These are phyloP conservation scores for Muscicapa comitata DNA, from an alignment of 2,797 vertebrate species.

Conservation along the genomic window DNA sequence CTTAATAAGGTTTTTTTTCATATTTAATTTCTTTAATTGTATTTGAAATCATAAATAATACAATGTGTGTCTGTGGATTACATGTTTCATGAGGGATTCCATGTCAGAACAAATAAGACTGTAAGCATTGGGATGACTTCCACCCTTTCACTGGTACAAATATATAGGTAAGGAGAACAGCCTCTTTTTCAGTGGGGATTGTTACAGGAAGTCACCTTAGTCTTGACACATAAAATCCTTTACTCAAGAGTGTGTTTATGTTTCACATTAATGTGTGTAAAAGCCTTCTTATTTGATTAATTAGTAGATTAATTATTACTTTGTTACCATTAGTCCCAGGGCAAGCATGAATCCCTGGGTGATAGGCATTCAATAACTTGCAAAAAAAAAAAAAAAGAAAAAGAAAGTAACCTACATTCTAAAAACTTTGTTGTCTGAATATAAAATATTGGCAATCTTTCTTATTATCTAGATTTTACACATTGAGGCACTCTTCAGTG, in stretches of 20 bases:
- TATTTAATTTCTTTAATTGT: neutral
- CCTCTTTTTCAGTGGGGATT: neutral
- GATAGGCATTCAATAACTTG: neutral
- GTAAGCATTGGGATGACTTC: neutral
- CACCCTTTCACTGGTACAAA: neutral
- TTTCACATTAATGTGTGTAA: neutral
- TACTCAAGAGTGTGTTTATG: neutral
- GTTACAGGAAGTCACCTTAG: neutral
- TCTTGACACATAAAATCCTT: neutral
- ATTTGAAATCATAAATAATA: neutral
- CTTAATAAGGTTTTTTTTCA: neutral
- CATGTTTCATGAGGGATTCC: neutral
- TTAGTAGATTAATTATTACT: neutral
- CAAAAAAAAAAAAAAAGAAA: neutral
- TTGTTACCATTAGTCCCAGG: neutral
- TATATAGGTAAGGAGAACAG: neutral
- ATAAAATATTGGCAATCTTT: neutral
- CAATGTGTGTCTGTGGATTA: neutral
- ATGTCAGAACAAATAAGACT: neutral
- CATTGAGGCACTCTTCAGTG: neutral
- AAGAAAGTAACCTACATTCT: neutral
- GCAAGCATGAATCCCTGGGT: neutral
- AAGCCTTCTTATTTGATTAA: neutral
- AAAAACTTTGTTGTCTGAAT: neutral
- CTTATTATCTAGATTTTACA: neutral